Evolutionary conservation across 2,113 vertebrate species (phyloP), one percentile per base, ranked within the genome.

Genomic region (Petromus typicus): DNA sequence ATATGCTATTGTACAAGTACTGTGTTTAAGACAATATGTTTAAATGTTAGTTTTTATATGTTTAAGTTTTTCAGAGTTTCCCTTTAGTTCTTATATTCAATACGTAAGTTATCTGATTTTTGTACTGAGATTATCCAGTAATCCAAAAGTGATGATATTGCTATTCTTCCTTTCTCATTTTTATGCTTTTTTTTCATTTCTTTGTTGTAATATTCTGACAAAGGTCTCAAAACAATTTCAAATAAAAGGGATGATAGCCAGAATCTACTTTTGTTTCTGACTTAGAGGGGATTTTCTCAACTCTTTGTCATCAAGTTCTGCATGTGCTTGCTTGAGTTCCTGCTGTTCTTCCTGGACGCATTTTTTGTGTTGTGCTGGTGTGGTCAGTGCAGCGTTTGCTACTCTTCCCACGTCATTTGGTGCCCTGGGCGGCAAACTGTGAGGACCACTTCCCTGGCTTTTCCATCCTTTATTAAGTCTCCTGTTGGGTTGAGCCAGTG

Each of bases 91-190:
- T 90, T 61, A 75, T 89, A 80, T n/a, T 93, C 23, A 71, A 59
- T n/a, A 48, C 80, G 17, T 93, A 69, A 90, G 59, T 93, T 63
- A 75, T 57, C 67, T 73, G 61, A 93, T 91, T 86, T n/a, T 89
- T 80, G 75, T 64, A 73, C 17, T 63, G 75, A 93, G 30, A 83
- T 12, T 8, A 59, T 89, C 37, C 34, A 59, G 64, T 78, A 45
- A 64, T 88, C n/a, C 78, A 76, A 34, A 88, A 94, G 80, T 87
- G 37, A 73, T 43, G 69, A 73, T 37, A 90, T 87, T 85, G 43
- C 14, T 96, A 10, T 83, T 95, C 34, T 76, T 92, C 43, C 64
- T 90, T 86, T 90, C 27, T 73, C 34, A 59, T 85, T 84, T 69
- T 83, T 86, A 48, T 76, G 27, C 13, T 56, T 10, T 10, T 10